Evolutionary conservation across 2,113 vertebrate genomes (phyloP).

Genomic region (Marmota flaviventris): DNA sequence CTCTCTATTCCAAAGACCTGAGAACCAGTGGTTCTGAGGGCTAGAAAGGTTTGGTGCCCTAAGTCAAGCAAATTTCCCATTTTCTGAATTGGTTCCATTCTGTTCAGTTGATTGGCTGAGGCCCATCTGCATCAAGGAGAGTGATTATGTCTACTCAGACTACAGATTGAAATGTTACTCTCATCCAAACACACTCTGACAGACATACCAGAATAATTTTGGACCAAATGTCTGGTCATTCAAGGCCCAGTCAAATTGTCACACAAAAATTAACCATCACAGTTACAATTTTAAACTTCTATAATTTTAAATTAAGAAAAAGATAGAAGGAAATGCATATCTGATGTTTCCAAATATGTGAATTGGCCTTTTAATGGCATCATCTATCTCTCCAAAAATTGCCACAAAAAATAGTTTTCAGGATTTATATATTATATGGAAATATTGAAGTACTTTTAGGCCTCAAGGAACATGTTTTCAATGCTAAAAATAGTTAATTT

Average conservation of each 20-base stretch:
- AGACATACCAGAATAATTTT: background rate
- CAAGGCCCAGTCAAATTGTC: background rate
- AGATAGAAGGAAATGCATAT: background rate
- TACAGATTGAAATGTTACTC: background rate
- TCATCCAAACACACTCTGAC: background rate
- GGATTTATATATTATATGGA: background rate
- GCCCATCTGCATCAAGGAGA: background rate
- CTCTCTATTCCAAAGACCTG: background rate
- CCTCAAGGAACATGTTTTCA: background rate
- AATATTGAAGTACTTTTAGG: background rate
- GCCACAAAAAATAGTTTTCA: background rate
- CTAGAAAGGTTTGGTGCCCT: background rate
- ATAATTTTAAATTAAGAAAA: background rate
- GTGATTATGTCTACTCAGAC: background rate
- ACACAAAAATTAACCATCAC: background rate
- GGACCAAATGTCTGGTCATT: background rate
- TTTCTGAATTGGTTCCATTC: background rate
- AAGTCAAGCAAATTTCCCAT: background rate
- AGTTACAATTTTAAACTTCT: background rate
- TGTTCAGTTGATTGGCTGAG: background rate
- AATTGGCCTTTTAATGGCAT: background rate
- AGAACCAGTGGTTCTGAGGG: background rate
- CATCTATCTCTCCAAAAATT: background rate
- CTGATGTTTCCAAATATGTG: slow-evolving; percentile 12
- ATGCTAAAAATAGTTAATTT: background rate